Percentiles rank a stretch among this genome's conserved stretches.
Evolutionary conservation across 2,113 vertebrate species (phyloP).

Genomic region (Ictalurus punctatus): DNA sequence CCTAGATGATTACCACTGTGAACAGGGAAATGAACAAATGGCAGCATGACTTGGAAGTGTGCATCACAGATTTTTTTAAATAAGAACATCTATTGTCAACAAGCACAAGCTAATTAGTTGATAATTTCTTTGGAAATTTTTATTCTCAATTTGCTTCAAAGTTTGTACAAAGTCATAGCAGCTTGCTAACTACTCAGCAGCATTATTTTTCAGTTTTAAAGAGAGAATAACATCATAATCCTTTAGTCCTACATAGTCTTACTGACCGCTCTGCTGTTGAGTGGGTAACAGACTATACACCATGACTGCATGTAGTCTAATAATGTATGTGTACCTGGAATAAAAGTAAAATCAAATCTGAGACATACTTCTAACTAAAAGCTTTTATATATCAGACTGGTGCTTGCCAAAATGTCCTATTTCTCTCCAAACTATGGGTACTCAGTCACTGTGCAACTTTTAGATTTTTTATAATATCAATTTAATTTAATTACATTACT

Average conservation of each 20-base stretch:
- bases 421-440: no score
- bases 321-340: neutral
- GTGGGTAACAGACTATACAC: neutral
- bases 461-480: no score
- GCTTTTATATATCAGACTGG: neutral
- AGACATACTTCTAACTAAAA: neutral
- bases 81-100: neutral
- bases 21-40: neutral
- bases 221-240: neutral
- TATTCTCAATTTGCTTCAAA: neutral
- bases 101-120: neutral
- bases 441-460: no score
- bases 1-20: neutral
- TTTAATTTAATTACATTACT: no score
- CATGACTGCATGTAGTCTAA: neutral
- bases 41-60: neutral
- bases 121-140: neutral
- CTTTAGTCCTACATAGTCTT: neutral
- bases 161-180: neutral
- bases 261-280: neutral
- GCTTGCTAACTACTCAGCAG: neutral
- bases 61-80: neutral
- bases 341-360: neutral
- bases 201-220: neutral
- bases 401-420: neutral